Conservation (phyloP, 2,888 invertebrate species). For the Chironomus riparius region DNA sequence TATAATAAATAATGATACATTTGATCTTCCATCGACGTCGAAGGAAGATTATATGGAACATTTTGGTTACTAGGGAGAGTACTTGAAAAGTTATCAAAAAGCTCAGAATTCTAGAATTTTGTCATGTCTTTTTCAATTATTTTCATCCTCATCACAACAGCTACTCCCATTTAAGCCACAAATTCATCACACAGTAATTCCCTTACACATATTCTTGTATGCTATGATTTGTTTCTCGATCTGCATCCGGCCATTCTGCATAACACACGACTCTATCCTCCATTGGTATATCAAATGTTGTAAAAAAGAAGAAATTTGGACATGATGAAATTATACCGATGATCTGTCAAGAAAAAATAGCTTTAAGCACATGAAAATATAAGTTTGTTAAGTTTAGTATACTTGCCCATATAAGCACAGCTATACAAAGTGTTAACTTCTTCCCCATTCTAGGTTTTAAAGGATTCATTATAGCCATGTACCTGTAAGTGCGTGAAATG, state of each 20-base stretch:
- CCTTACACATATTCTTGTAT: constrained; percentile 67
- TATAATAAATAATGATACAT: no score
- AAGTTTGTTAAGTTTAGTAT: background rate
- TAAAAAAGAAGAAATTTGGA: constrained; percentile 78
- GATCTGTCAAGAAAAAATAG: constrained; percentile 28
- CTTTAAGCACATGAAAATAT: background rate
- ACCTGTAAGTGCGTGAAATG: constrained; percentile 50
- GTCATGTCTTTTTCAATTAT: no score
- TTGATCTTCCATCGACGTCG: no score
- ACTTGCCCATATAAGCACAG: constrained; percentile 69
- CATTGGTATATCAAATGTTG: constrained; percentile 53
- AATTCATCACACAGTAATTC: background rate
- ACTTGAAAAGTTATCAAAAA: no score
- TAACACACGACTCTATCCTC: constrained; percentile 67
- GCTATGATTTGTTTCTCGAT: constrained; percentile 51
- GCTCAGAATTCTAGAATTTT: no score
- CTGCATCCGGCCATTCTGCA: constrained; percentile 77
- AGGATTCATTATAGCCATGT: constrained; percentile 92
- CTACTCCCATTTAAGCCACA: no score
- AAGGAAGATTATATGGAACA: no score
- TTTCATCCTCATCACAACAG: no score
- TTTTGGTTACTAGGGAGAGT: no score
- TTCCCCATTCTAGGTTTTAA: constrained; percentile 80
- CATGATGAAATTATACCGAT: constrained; percentile 69
- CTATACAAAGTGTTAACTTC: constrained; percentile 71